Conservation (phyloP, 2,888 invertebrate species). For the Lasioglossum malachurum region DNA sequence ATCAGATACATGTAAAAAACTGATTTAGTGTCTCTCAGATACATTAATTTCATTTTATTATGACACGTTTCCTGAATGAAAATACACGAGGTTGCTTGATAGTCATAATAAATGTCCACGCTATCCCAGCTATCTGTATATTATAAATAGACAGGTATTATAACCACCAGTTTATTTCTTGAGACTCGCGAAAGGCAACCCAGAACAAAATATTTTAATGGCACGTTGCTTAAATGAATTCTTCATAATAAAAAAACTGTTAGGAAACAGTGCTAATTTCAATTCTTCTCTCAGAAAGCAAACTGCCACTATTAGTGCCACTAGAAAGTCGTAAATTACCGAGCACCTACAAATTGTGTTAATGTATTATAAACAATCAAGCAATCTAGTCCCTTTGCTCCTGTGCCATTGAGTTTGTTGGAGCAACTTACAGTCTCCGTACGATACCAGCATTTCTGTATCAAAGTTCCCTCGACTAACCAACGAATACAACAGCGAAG, state of each 20-base stretch:
- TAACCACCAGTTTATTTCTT: not conserved
- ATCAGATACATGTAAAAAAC: not conserved
- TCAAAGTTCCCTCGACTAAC: not conserved
- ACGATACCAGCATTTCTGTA: not conserved
- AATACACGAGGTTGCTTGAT: constrained; percentile 2
- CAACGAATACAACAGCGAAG: not conserved
- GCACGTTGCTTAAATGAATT: not conserved
- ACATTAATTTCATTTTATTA: constrained; percentile 3
- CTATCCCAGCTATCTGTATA: not conserved
- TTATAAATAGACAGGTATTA: constrained; percentile 2
- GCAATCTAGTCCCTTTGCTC: not conserved
- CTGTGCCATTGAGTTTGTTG: not conserved
- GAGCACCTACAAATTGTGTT: not conserved
- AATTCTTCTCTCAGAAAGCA: not conserved
- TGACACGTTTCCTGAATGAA: not conserved
- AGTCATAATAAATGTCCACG: constrained; percentile 1
- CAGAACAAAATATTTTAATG: not conserved
- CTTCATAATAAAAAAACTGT: not conserved
- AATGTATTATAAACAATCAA: not conserved
- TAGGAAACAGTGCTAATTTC: not conserved
- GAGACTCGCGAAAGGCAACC: not conserved
- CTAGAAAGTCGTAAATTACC: not conserved
- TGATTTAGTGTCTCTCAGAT: not conserved
- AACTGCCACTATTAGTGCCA: too few species aligned
- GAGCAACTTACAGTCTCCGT: not conserved